Evolutionary conservation across 2,113 vertebrate species (phyloP).

Genomic region (Synchiropus splendidus): DNA sequence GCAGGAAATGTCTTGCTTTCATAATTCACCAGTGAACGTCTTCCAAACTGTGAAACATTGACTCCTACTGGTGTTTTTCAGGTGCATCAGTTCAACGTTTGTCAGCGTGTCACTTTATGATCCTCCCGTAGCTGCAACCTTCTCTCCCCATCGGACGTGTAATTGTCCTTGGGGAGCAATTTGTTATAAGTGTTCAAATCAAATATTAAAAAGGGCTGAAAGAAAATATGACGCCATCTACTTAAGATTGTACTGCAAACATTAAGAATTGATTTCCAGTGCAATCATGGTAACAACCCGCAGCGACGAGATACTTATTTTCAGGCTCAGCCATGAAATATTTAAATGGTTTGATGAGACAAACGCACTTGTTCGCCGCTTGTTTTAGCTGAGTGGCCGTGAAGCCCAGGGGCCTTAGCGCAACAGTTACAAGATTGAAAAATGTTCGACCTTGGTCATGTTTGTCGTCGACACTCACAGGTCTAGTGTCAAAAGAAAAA

Average conservation of each 20-base stretch:
- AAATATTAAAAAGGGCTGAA: constrained; percentile 57
- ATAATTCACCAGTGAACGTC: too few relatives aligned
- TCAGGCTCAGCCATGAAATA: constrained; percentile 47
- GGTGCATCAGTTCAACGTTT: constrained; percentile 5
- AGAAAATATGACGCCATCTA: constrained; percentile 35
- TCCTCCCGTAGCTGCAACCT: constrained; percentile 13
- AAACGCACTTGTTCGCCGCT: constrained; percentile 47
- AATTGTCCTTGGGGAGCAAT: constrained; percentile 58
- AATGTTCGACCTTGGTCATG: too few relatives aligned
- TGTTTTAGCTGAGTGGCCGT: constrained; percentile 57
- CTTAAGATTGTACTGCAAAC: constrained; percentile 35
- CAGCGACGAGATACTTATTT: constrained; percentile 25
- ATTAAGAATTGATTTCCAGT: constrained; percentile 60
- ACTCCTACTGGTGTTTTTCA: too few relatives aligned
- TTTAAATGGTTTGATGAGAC: constrained; percentile 60
- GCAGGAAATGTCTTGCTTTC: too few relatives aligned
- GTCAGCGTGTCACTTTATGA: constrained; percentile 12
- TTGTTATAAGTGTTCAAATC: constrained; percentile 58
- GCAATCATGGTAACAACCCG: constrained; percentile 20
- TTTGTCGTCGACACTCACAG: too few relatives aligned
- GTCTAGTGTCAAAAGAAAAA: too few relatives aligned
- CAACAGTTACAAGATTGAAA: too few relatives aligned
- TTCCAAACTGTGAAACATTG: too few relatives aligned
- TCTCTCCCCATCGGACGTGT: constrained; percentile 22
- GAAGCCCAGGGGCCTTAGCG: constrained; percentile 32